Conservation (phyloP, 2,888 invertebrate genomes). For the Autographa gamma region DNA sequence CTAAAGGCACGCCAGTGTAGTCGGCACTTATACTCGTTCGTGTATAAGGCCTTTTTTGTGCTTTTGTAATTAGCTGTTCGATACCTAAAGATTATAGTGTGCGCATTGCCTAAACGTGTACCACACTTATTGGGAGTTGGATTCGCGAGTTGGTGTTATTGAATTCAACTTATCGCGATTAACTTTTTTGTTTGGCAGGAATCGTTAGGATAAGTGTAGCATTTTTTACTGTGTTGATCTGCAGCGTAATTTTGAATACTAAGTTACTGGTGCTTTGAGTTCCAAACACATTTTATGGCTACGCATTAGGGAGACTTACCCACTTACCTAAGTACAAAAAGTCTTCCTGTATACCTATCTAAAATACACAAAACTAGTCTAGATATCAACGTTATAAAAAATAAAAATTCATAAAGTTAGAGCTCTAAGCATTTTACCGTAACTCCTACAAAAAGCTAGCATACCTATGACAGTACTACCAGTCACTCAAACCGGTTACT, state of each 20-base stretch:
- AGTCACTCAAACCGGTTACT: slow-evolving; percentile 32
- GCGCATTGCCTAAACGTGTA: slow-evolving; percentile 28
- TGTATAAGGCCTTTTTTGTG: slow-evolving; percentile 58
- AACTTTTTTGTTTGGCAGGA: neutral
- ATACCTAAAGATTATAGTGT: slow-evolving; percentile 49
- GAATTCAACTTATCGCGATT: slow-evolving; percentile 16
- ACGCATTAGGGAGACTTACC: neutral
- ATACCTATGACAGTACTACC: slow-evolving; percentile 9
- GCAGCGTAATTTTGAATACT: neutral
- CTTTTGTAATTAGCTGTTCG: slow-evolving; percentile 62
- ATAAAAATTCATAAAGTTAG: neutral
- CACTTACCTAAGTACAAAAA: neutral
- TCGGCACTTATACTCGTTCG: slow-evolving; percentile 58
- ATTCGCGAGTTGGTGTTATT: slow-evolving; percentile 15
- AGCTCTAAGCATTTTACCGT: slow-evolving; percentile 13
- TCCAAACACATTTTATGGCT: too few species aligned
- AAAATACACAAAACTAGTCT: too few species aligned
- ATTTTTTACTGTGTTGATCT: slow-evolving; percentile 16
- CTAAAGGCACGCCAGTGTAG: slow-evolving; percentile 71
- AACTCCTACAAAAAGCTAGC: slow-evolving; percentile 23
- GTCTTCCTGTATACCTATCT: too few species aligned
- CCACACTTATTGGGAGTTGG: slow-evolving; percentile 3
- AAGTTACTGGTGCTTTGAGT: neutral
- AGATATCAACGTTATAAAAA: too few species aligned
- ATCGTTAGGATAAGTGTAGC: neutral